Evolutionary conservation across 2,797 vertebrate species (phyloP).

Genomic region (Scolopax rusticola): DNA sequence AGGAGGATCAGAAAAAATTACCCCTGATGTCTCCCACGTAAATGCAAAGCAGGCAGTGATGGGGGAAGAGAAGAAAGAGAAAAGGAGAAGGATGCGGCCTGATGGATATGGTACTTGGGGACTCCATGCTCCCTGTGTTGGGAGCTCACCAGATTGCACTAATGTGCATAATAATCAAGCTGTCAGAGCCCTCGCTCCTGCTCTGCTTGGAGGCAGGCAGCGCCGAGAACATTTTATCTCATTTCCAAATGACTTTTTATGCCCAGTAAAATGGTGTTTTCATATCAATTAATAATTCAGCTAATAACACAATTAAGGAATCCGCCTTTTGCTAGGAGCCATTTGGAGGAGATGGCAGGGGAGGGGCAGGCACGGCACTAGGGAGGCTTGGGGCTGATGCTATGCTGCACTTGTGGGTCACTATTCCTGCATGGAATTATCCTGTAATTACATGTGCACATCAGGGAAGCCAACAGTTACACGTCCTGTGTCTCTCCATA

Average conservation of each 20-base stretch:
- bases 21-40: conserved; percentile 26
- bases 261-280: conserved; percentile 79
- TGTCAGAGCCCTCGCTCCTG: conserved; percentile 57
- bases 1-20: conserved; percentile 52
- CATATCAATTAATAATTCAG: conserved; percentile 82
- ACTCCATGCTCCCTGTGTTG: conserved; percentile 24
- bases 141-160: conserved; percentile 62
- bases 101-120: conserved; percentile 35
- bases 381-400: neutral
- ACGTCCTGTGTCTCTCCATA: neutral
- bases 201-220: conserved; percentile 55
- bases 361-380: neutral
- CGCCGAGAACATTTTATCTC: conserved; percentile 72
- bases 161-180: conserved; percentile 73
- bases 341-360: conserved; percentile 50
- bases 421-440: neutral
- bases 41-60: conserved; percentile 49
- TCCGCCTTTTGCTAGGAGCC: conserved; percentile 62
- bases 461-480: neutral
- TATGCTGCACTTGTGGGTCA: neutral
- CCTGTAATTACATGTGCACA: neutral
- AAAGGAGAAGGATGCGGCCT: neutral
- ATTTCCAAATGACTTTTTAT: conserved; percentile 79
- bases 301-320: conserved; percentile 79
- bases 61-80: neutral